Evolutionary conservation across 2,113 vertebrate species (phyloP), one percentile per base, ranked within the genome.

Genomic region (Nothocercus nigrocapillus): DNA sequence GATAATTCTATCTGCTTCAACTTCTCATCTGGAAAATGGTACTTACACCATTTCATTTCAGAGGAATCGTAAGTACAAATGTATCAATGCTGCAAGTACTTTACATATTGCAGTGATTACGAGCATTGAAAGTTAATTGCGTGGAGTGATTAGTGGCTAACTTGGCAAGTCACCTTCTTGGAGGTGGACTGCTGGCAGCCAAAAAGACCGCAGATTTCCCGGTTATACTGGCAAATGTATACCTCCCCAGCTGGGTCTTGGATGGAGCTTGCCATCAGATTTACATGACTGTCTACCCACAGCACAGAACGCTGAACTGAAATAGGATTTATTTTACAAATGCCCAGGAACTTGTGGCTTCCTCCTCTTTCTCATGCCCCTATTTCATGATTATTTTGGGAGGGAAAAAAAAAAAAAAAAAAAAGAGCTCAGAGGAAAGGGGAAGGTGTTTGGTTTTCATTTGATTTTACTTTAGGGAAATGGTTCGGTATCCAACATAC

Each of bases 1-100:
- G 80, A 54, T 89, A 87, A 86, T 82, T 70, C 56, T 76, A 38
- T 82, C 79, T 62, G n/a, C 63, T 87, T 13, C 56, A 86, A 61
- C 56, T 90, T 89, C 92, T 92, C 45, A 68, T 64, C 62, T 76
- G 83, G 76, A 90, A 93, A 95, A 93, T 62, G 27, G 44, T 74
- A 67, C 44, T 80, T 83, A 42, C 34, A 68, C 61, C 82, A 79
- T 79, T 92, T 67, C 66, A 4, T 62, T 89, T 89, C 40, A 87
- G 81, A 89, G 83, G 84, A 87, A 82, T 83, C 45, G 19, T 54
- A 59, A 42, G 69, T 74, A 82, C 0, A 6, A 92, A 82, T 89
- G 75, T 44, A 79, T 82, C 53, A 61, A 25, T 87, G 93, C 84
- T 89, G 82, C 66, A 93, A 73, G 69, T 75, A 78, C 75, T 20